Evolutionary conservation across 2,113 vertebrate species (phyloP), one percentile per base, ranked within the genome.

Genomic region (Podocnemis expansa): DNA sequence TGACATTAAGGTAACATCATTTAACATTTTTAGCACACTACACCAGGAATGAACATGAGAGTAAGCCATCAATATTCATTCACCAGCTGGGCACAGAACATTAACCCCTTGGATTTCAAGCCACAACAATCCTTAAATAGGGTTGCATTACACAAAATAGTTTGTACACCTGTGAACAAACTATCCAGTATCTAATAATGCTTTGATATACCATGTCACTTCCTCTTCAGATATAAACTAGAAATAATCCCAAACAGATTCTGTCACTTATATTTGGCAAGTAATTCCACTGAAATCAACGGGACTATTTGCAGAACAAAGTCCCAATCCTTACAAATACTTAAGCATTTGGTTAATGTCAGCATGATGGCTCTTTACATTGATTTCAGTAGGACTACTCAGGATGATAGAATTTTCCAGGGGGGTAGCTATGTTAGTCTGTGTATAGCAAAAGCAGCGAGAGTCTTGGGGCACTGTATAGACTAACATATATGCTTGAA

Each of bases 21-120:
- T 91, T 85, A 51, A 10, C 21, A 29, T 75, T 87, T 91, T 85
- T 51, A 58, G 6, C 11, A 4, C 10, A 82, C 41, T 51, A 76
- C 27, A 31, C 6, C 2, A 27, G 5, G 1, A 75, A 75, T 41
- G 70, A 43, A 75, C 34, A 43, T 8, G 12, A 82, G 13, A 41
- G 6, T 6, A 89, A 58, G 24, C 19, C 56, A 75, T 16, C 89
- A 88, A 43, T 56, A 88, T 27, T 82, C 1, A 3, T 90, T 91
- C 3, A 1, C 0, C 11, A 93, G 22, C 3, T 45, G 22, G 51
- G 75, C 2, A 41, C 2, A 0, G 49, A 47, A 10, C 34, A 51
- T 90, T 81, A 81, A 41, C 38, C 54, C 38, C 38, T 82, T 87
- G 25, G 3, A 45, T 82, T 83, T n/a, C 19, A 87, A 34, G 2